Conservation (phyloP, 2,888 invertebrate genomes). For the Leptopterna dolabrata region DNA sequence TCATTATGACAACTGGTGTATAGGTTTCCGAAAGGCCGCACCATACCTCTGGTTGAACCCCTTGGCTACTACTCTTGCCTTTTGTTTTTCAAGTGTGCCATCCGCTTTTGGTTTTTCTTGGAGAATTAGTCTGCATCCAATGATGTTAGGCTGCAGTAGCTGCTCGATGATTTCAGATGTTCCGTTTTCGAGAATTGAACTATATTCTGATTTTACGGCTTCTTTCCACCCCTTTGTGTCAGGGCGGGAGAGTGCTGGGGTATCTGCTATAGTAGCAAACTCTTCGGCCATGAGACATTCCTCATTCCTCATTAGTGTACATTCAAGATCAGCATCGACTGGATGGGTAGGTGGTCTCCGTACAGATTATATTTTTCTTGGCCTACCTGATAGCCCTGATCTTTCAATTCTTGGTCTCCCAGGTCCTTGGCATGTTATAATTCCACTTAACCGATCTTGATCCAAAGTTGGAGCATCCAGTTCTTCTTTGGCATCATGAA, state of each 20-base stretch:
- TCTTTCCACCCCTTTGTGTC: conserved; percentile 1
- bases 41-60: conserved; percentile 13
- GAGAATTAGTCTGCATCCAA: conserved; percentile 32
- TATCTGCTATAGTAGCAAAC: neutral
- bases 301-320: neutral
- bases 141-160: neutral
- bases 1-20: conserved; percentile 49
- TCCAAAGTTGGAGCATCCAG: too few species aligned
- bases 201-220: conserved; percentile 14
- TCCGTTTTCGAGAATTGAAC: conserved; percentile 5
- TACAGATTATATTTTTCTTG: neutral
- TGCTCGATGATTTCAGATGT: conserved; percentile 39
- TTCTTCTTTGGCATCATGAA: too few species aligned
- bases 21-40: conserved; percentile 22
- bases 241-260: neutral
- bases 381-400: too few species aligned
- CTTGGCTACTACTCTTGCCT: conserved; percentile 36
- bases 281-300: neutral
- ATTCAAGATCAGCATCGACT: too few species aligned
- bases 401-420: too few species aligned
- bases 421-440: too few species aligned
- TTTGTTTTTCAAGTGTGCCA: conserved; percentile 30
- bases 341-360: neutral
- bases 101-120: neutral
- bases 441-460: too few species aligned